These are phyloP conservation scores for Drosophila triauraria DNA, from an alignment of 1,140 invertebrate species.

Conservation along the genomic window DNA sequence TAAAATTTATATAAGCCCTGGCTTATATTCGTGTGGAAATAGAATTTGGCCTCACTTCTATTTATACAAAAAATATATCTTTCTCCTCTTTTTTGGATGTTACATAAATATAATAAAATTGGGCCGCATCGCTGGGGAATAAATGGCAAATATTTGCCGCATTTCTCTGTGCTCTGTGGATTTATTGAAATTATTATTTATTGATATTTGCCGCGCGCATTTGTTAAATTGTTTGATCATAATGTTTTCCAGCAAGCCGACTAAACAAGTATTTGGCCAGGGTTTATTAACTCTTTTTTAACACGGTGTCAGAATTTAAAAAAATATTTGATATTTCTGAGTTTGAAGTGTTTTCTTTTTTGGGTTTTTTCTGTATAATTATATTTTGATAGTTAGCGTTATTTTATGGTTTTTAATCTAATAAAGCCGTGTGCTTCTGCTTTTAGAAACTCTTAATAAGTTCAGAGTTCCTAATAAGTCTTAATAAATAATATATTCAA, in stretches of 20 bases:
- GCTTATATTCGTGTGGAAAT: slow-evolving; percentile 39
- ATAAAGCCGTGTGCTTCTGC: neutral
- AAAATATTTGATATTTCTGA: neutral
- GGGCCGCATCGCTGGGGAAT: slow-evolving; percentile 24
- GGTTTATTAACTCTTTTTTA: slow-evolving; percentile 19
- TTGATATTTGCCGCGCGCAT: slow-evolving; percentile 29
- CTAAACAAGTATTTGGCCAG: slow-evolving; percentile 6
- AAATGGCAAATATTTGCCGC: slow-evolving; percentile 26
- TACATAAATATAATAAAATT: slow-evolving; percentile 15
- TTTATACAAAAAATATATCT: neutral
- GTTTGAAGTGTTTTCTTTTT: neutral
- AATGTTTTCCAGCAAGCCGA: neutral
- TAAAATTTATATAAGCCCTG: slow-evolving; percentile 63
- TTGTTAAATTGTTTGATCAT: slow-evolving; percentile 40
- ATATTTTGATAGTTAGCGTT: neutral
- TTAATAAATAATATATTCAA: neutral
- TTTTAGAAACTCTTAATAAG: neutral
- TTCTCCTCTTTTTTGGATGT: neutral
- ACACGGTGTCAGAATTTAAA: slow-evolving; percentile 4
- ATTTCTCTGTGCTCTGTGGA: slow-evolving; percentile 25
- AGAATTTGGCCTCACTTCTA: slow-evolving; percentile 2
- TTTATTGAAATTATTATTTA: slow-evolving; percentile 56
- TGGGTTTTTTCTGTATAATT: no score
- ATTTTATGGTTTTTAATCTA: no score
- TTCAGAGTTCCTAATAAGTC: no score